phyloP scores from a whole-genome alignment of 1,140 invertebrate species.

The Drosophila arawakana region DNA sequence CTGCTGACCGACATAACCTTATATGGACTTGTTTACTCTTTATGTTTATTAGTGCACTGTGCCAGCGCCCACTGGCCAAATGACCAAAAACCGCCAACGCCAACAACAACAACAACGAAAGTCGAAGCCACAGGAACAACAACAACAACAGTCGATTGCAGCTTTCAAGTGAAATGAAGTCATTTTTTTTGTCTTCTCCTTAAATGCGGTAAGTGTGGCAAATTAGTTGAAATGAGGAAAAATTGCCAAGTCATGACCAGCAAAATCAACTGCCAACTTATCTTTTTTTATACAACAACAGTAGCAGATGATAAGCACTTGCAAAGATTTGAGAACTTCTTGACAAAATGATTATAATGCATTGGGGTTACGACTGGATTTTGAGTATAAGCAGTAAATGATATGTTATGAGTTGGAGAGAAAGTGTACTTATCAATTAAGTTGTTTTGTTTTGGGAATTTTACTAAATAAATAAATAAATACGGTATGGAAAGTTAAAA shows the following conservation, averaged over 20 bases:
- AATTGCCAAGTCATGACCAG: constrained; percentile 44
- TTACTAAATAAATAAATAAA: too few relatives aligned
- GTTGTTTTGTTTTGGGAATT: background rate
- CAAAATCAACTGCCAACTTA: constrained; percentile 24
- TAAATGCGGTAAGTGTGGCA: constrained; percentile 46
- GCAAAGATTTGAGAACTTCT: constrained; percentile 1
- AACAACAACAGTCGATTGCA: constrained; percentile 11
- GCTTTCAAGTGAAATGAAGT: constrained; percentile 42
- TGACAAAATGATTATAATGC: constrained; percentile 20
- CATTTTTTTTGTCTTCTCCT: constrained; percentile 36
- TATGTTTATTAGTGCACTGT: constrained; percentile 73
- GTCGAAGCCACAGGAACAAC: background rate
- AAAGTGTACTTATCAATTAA: background rate
- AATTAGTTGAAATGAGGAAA: constrained; percentile 52
- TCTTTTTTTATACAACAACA: background rate
- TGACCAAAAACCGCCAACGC: constrained; percentile 41
- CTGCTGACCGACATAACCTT: constrained; percentile 73
- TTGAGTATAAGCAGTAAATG: too few relatives aligned
- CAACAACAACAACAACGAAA: constrained; percentile 11
- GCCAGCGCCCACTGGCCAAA: constrained; percentile 41
- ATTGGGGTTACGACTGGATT: constrained; percentile 8
- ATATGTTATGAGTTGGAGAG: too few relatives aligned
- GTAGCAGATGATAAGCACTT: constrained; percentile 29
- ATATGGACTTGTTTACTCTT: constrained; percentile 79
- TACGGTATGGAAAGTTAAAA: too few relatives aligned